Percentiles rank a stretch among this genome's conserved stretches.
Evolutionary conservation across 2,888 invertebrate species (phyloP).

Genomic region (Synergus gifuensis): DNA sequence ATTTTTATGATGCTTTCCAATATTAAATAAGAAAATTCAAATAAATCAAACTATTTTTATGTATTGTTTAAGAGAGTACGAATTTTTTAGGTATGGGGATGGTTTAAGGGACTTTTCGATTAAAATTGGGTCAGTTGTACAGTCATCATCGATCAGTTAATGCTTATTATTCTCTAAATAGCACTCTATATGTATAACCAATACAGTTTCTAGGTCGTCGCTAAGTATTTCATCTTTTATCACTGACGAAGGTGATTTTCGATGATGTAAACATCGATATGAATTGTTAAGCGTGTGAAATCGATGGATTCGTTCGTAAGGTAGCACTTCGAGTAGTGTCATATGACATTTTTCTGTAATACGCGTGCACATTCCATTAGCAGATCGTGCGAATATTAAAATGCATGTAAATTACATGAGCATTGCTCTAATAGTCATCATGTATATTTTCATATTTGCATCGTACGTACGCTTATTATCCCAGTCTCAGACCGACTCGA

Average conservation of each 20-base stretch:
- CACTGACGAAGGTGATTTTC: not conserved
- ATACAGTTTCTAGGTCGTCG: no score
- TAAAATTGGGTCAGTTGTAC: no score
- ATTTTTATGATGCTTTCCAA: no score
- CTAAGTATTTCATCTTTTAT: no score
- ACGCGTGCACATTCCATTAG: conserved; percentile 24
- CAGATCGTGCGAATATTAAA: conserved; percentile 27
- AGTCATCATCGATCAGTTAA: no score
- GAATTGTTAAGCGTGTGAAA: conserved; percentile 26
- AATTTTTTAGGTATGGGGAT: no score
- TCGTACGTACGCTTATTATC: conserved; percentile 21
- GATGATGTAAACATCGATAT: conserved; percentile 16
- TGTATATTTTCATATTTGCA: conserved; percentile 28
- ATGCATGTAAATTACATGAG: conserved; percentile 7
- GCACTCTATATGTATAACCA: no score
- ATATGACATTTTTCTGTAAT: not conserved
- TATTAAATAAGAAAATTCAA: no score
- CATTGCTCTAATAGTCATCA: conserved; percentile 20
- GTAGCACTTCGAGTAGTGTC: not conserved
- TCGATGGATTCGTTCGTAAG: conserved; percentile 17
- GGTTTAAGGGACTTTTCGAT: no score
- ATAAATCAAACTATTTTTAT: no score
- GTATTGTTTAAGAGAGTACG: no score
- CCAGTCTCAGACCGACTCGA: not conserved
- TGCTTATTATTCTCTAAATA: no score